Conservation (phyloP, 2,113 vertebrate species). For the Aptenodytes patagonicus region DNA sequence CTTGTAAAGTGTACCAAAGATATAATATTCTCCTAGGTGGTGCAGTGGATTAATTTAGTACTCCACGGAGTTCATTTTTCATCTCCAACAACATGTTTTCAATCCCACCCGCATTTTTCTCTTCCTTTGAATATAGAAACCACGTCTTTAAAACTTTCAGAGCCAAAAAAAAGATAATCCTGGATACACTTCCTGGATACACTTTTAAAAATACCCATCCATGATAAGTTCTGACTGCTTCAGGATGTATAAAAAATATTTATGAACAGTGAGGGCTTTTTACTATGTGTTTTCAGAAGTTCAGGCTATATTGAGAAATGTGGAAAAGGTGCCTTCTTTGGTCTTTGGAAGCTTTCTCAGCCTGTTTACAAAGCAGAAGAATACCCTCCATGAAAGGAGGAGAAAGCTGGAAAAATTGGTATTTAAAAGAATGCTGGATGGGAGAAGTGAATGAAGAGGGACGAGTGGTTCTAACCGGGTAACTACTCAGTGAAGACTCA, state of each 20-base stretch:
- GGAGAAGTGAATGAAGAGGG: background rate
- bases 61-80: conserved; percentile 55
- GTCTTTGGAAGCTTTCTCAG: background rate
- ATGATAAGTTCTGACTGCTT: background rate
- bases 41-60: conserved; percentile 42
- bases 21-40: conserved; percentile 29
- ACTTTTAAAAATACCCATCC: background rate
- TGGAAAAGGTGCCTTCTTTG: background rate
- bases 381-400: background rate
- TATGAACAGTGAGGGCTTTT: background rate
- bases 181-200: background rate
- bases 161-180: background rate
- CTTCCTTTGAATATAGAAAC: conserved; percentile 27
- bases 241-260: background rate
- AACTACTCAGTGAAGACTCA: background rate
- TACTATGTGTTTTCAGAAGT: background rate
- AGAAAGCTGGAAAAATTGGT: background rate
- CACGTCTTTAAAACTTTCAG: background rate
- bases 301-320: background rate
- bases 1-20: conserved; percentile 26
- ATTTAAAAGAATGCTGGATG: background rate
- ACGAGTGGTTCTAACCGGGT: background rate
- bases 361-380: background rate
- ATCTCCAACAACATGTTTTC: conserved; percentile 42
- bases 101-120: background rate